Percentiles rank a stretch among this genome's conserved stretches.
These are phyloP conservation scores for Anser brachyrhynchus DNA, from an alignment of 2,113 vertebrate species.

Conservation along the genomic window DNA sequence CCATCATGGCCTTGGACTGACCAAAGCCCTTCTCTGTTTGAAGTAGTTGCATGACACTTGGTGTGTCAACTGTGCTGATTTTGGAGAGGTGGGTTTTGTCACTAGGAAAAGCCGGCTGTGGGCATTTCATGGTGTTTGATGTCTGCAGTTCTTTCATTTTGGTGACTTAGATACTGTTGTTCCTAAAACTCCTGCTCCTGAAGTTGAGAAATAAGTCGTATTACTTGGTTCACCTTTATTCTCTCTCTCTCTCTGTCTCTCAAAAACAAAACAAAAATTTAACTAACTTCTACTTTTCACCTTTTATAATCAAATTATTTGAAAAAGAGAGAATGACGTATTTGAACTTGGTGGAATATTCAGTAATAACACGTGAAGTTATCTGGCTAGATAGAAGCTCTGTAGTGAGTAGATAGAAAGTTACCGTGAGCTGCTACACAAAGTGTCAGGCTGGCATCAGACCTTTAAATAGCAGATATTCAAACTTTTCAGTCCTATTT, in stretches of 20 bases:
- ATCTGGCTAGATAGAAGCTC: not conserved
- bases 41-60: not conserved
- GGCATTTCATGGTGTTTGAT: not conserved
- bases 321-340: not conserved
- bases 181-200: not conserved
- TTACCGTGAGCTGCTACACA: not conserved
- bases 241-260: not conserved
- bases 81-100: not conserved
- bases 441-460: accelerated
- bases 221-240: not conserved
- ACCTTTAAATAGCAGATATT: not conserved
- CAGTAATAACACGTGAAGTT: not conserved
- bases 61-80: accelerated
- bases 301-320: not conserved
- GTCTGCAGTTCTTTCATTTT: not conserved
- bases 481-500: not conserved
- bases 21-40: not conserved
- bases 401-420: not conserved
- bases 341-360: no score
- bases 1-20: not conserved
- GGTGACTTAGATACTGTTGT: not conserved
- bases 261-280: not conserved
- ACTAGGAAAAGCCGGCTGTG: not conserved
- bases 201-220: not conserved
- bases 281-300: not conserved